Base-by-base conservation (phyloP, 2,113 vertebrate species). In the Orthochromis malagaraziensis region DNA sequence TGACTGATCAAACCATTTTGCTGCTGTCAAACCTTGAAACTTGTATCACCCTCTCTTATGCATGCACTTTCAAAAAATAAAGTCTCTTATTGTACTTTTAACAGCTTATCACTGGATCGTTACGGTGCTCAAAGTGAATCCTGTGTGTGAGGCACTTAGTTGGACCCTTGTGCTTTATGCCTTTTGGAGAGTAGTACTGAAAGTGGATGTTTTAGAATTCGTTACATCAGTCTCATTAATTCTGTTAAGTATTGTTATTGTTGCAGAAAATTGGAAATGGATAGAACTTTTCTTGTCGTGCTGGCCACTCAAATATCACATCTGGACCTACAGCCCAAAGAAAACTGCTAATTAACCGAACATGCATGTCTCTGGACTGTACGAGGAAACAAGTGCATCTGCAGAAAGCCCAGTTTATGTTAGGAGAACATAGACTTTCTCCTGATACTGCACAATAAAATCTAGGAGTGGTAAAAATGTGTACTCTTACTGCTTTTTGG, bases 181-280 rank as follows among this genome's bases (percentile, higher is more conserved):
- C 4, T 2, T 73, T 73, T 47, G 40, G 40, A 16, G 21, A 47
- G 8, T 45, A 73, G 14, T 17, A 24, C 21, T 73, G 40, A 73
- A 65, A 70, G 65, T 24, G 65, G n/a, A 24, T 24, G 42, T 70
- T 70, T 70, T 16, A 42, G 65, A 42, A 24, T 70, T 24, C 0
- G 5, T 40, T 24, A 70, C n/a, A 14, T 8, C n/a, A 4, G 7
- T 70, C 7, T 40, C 7, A 24, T 24, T 70, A 14, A 70, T 24
- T 70, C n/a, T 70, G 38, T 70, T 16, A 4, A 42, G 65, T 70
- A 42, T 70, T 70, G 12, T 70, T 70, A 16, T 42, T 70, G 12
- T 70, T 70, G n/a, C n/a, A 42, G 7, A 70, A 70, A 70, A 70
- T 14, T 70, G 63, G 65, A 70, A 70, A 40, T 70, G 11, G 12